Conservation (phyloP, 2,797 vertebrate species). For the Peromyscus attwateri region DNA sequence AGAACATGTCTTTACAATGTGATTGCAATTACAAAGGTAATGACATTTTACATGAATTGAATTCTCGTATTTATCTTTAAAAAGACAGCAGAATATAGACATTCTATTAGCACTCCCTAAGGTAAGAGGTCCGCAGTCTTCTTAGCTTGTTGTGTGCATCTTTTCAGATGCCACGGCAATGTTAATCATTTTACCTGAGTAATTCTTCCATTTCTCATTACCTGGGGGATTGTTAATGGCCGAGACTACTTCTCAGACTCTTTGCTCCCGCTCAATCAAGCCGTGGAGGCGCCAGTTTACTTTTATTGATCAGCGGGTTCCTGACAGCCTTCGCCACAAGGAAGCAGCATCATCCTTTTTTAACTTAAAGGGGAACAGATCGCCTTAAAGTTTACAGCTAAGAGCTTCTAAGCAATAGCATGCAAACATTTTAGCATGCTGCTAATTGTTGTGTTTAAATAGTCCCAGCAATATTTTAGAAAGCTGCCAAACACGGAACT, state of each 20-base stretch:
- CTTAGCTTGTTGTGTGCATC: constrained; percentile 79
- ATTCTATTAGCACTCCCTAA: constrained; percentile 82
- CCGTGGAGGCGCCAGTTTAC: constrained; percentile 88
- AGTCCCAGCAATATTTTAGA: constrained; percentile 77
- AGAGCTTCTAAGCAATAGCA: constrained; percentile 79
- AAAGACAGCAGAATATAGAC: constrained; percentile 83
- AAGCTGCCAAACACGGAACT: constrained; percentile 74
- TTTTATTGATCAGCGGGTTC: constrained; percentile 87
- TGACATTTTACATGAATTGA: constrained; percentile 74
- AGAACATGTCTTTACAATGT: constrained; percentile 74
- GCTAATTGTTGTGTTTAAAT: constrained; percentile 82
- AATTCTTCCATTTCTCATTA: constrained; percentile 87
- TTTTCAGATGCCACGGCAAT: constrained; percentile 80
- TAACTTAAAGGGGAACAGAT: constrained; percentile 77
- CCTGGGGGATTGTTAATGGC: constrained; percentile 89
- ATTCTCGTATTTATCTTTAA: constrained; percentile 80
- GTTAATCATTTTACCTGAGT: constrained; percentile 87
- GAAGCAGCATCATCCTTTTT: constrained; percentile 81
- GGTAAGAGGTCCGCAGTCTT: constrained; percentile 68
- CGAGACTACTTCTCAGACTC: constrained; percentile 85
- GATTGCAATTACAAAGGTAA: constrained; percentile 79
- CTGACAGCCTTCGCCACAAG: constrained; percentile 87
- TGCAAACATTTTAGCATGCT: constrained; percentile 79
- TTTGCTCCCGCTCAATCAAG: constrained; percentile 86
- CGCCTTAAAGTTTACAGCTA: constrained; percentile 76